Evolutionary conservation across 2,113 vertebrate species (phyloP).

Genomic region (Dromaius novaehollandiae): DNA sequence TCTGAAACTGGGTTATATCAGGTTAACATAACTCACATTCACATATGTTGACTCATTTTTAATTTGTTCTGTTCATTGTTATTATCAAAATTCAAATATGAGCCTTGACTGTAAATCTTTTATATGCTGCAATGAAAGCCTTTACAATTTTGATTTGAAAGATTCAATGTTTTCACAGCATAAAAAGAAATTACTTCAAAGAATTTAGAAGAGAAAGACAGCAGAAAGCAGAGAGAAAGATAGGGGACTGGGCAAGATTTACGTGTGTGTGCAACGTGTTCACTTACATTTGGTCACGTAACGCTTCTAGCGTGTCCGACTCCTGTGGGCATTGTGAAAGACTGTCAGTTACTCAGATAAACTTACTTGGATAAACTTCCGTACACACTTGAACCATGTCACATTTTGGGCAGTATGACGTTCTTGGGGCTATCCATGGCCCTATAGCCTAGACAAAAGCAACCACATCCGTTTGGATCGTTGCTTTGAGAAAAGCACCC

Average conservation of each 20-base stretch:
- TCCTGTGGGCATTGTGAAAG: neutral
- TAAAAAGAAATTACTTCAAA: neutral
- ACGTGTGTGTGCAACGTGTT: rapidly evolving
- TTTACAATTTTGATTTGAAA: neutral
- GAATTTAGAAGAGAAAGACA: neutral
- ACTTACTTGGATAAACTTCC: neutral
- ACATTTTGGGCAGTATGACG: neutral
- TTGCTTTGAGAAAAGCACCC: neutral
- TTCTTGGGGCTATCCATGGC: neutral
- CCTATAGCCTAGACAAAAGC: rapidly evolving
- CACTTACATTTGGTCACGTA: rapidly evolving
- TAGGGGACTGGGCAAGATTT: neutral
- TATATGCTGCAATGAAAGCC: neutral
- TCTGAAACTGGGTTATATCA: neutral
- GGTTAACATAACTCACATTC: neutral
- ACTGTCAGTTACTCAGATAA: neutral
- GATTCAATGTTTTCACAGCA: neutral
- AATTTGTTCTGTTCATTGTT: neutral
- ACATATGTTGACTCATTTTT: neutral
- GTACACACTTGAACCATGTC: neutral
- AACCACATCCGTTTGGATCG: rapidly evolving
- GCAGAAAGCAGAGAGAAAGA: neutral
- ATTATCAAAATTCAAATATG: neutral
- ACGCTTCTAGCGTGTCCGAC: neutral
- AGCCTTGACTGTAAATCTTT: neutral